These are phyloP conservation scores for Phalacrocorax aristotelis DNA, from an alignment of 2,113 vertebrate species.

Conservation along the genomic window DNA sequence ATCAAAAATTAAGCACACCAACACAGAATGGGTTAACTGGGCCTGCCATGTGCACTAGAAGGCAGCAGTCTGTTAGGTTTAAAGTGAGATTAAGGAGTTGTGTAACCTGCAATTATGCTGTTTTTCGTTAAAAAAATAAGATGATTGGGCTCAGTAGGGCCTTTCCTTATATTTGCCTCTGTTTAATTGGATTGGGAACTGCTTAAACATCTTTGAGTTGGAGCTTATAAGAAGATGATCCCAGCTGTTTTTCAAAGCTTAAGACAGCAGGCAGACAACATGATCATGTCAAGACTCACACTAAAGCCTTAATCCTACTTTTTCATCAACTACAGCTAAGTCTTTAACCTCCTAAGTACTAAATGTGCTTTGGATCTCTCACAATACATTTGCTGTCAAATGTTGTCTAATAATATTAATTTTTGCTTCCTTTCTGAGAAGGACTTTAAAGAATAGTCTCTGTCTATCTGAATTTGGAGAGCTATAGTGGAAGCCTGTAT, in stretches of 20 bases:
- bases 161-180: slow-evolving; percentile 72
- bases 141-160: slow-evolving; percentile 58
- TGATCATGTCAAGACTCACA: slow-evolving; percentile 70
- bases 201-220: slow-evolving; percentile 72
- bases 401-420: slow-evolving; percentile 23
- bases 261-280: slow-evolving; percentile 72
- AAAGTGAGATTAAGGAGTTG: slow-evolving; percentile 76
- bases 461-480: neutral
- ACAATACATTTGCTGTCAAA: slow-evolving; percentile 28
- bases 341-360: slow-evolving; percentile 68
- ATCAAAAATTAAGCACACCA: slow-evolving; percentile 68
- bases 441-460: neutral
- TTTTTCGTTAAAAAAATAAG: slow-evolving; percentile 74
- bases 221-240: slow-evolving; percentile 73
- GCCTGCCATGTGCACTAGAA: slow-evolving; percentile 51
- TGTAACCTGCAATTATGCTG: slow-evolving; percentile 69
- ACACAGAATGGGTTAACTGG: slow-evolving; percentile 33
- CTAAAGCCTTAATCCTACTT: slow-evolving; percentile 74
- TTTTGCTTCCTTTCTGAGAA: slow-evolving; percentile 7
- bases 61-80: slow-evolving; percentile 72
- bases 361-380: slow-evolving; percentile 55
- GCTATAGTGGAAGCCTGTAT: neutral
- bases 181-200: slow-evolving; percentile 78
- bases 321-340: slow-evolving; percentile 64
- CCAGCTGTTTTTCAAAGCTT: slow-evolving; percentile 72